These are phyloP conservation scores for Pavo muticus DNA, from an alignment of 2,113 vertebrate genomes.

Conservation along the genomic window DNA sequence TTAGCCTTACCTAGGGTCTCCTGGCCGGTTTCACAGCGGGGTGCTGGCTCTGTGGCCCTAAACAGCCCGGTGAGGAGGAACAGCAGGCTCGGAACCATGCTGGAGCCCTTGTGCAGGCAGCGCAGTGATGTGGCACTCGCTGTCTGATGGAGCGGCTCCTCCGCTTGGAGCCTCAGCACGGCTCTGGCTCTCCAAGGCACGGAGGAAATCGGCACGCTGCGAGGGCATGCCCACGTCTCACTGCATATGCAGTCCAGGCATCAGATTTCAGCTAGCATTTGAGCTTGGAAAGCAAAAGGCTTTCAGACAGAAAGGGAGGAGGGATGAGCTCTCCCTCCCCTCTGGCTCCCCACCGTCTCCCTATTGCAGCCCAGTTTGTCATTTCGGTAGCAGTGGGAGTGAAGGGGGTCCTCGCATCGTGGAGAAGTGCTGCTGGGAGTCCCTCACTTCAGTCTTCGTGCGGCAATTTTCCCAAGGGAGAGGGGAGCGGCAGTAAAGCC, in stretches of 20 bases:
- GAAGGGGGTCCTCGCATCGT: background rate
- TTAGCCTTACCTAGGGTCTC: slow-evolving; percentile 81
- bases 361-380: background rate
- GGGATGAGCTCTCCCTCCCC: slow-evolving; percentile 44
- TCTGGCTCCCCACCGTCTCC: background rate
- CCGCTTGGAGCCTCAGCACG: background rate
- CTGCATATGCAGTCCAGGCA: slow-evolving; percentile 70
- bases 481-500: fast-evolving
- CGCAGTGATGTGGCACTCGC: slow-evolving; percentile 86
- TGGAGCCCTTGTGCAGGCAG: slow-evolving; percentile 66
- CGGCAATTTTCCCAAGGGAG: background rate
- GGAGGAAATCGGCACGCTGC: slow-evolving; percentile 39
- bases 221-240: slow-evolving; percentile 65
- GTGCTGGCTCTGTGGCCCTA: background rate
- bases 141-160: slow-evolving; percentile 1
- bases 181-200: slow-evolving; percentile 38
- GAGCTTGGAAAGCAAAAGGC: slow-evolving; percentile 55
- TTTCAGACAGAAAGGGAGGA: slow-evolving; percentile 52
- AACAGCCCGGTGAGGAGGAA: slow-evolving; percentile 36
- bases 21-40: slow-evolving; percentile 75
- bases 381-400: background rate
- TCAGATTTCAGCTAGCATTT: slow-evolving; percentile 75
- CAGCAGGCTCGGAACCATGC: slow-evolving; percentile 62
- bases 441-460: fast-evolving
- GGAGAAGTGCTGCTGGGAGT: background rate